phyloP scores from a whole-genome alignment of 2,113 vertebrate genomes.

The Rhodinocichla rosea region DNA sequence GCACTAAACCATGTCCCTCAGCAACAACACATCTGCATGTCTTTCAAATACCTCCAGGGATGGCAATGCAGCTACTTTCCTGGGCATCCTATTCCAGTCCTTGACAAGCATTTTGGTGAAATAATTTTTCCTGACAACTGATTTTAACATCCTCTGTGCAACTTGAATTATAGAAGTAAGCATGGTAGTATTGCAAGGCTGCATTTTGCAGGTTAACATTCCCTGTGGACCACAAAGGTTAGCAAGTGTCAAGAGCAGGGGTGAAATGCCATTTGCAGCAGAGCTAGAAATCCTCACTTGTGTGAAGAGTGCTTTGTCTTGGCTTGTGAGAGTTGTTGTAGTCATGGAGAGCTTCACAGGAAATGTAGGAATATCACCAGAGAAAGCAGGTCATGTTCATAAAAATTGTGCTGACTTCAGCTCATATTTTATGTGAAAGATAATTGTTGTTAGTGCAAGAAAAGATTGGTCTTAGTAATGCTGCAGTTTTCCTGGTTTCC shows the following conservation, averaged over 20 bases:
- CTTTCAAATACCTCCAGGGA: background rate
- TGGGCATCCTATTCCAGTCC: background rate
- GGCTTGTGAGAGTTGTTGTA: background rate
- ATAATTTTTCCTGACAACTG: background rate
- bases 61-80: background rate
- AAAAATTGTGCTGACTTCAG: background rate
- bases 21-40: background rate
- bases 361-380: background rate
- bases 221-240: background rate
- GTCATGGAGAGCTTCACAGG: background rate
- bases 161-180: background rate
- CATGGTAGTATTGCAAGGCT: background rate
- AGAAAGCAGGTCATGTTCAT: background rate
- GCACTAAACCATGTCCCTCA: background rate
- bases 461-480: background rate
- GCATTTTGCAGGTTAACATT: background rate
- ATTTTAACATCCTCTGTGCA: background rate
- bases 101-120: background rate
- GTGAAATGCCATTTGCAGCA: background rate
- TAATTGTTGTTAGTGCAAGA: background rate
- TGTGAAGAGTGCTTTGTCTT: fast-evolving
- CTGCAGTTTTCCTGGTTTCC: background rate
- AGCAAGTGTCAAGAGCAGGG: background rate
- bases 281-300: background rate
- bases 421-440: background rate